phyloP scores from a whole-genome alignment of 2,888 invertebrate species.

The Oscheius onirici region DNA sequence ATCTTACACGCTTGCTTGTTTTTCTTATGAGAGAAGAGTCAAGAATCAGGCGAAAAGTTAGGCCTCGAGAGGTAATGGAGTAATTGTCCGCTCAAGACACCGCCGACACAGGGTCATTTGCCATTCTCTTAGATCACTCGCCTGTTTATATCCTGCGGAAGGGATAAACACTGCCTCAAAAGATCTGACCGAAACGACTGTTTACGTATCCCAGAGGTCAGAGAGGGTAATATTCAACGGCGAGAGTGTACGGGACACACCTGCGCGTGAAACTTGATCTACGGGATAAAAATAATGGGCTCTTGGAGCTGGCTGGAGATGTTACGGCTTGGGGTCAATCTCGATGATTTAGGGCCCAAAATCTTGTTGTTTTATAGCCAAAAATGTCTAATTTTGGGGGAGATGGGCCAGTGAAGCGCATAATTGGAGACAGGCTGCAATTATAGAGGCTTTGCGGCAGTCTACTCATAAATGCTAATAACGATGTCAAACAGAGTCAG shows the following conservation, averaged over 20 bases:
- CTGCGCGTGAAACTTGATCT: constrained; percentile 17
- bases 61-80: no score
- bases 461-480: constrained; percentile 11
- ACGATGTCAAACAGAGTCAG: neutral
- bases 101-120: no score
- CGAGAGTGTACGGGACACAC: neutral
- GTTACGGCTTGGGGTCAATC: neutral
- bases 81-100: no score
- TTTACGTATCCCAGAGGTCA: neutral
- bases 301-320: neutral
- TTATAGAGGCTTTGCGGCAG: constrained; percentile 12
- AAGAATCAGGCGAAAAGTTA: neutral
- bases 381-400: neutral
- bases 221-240: neutral
- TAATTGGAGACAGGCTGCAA: constrained; percentile 19
- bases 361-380: no score
- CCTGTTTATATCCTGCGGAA: no score
- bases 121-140: no score
- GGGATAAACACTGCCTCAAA: no score
- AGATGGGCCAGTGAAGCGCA: constrained; percentile 21
- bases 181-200: no score
- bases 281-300: constrained; percentile 26
- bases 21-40: no score
- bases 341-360: neutral
- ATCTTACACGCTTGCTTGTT: no score